A percentile compares a stretch with the other conserved stretches of the same genome.
Conservation (phyloP, 2,888 invertebrate genomes). For the Amblyjoppa fuscipennis region DNA sequence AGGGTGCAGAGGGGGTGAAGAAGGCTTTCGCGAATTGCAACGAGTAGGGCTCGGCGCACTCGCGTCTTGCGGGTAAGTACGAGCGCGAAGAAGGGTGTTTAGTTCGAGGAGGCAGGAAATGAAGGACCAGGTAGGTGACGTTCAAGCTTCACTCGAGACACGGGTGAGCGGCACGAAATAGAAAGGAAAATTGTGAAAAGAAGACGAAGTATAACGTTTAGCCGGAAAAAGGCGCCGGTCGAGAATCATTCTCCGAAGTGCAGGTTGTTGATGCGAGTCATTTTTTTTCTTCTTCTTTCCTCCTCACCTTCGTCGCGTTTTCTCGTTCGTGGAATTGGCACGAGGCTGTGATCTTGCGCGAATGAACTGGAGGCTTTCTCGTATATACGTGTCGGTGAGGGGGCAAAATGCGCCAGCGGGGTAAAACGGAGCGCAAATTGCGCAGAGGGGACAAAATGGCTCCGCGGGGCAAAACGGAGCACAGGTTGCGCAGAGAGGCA, state of each 20-base stretch:
- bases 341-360: conserved; percentile 8
- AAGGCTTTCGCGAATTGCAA: conserved; percentile 37
- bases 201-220: conserved; percentile 36
- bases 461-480: too few species aligned
- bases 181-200: not conserved
- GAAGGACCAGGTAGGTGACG: conserved; percentile 6
- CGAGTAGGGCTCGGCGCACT: conserved; percentile 2
- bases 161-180: conserved; percentile 6
- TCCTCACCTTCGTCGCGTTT: not conserved
- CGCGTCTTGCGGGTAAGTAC: conserved; percentile 16
- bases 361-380: conserved; percentile 24
- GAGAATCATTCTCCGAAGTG: conserved; percentile 26
- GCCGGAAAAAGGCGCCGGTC: not conserved
- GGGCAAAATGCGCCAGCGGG: too few species aligned
- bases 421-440: too few species aligned
- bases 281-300: not conserved
- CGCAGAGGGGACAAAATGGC: too few species aligned
- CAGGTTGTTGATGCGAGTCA: not conserved
- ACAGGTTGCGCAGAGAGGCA: too few species aligned
- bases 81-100: conserved; percentile 4
- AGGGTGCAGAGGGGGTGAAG: not conserved
- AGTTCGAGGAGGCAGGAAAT: conserved; percentile 1
- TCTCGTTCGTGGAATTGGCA: not conserved
- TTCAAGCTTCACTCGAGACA: conserved; percentile 56
- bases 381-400: not conserved